Base-by-base conservation (phyloP, 2,113 vertebrate species). In the Gallinago paraguaiae region DNA sequence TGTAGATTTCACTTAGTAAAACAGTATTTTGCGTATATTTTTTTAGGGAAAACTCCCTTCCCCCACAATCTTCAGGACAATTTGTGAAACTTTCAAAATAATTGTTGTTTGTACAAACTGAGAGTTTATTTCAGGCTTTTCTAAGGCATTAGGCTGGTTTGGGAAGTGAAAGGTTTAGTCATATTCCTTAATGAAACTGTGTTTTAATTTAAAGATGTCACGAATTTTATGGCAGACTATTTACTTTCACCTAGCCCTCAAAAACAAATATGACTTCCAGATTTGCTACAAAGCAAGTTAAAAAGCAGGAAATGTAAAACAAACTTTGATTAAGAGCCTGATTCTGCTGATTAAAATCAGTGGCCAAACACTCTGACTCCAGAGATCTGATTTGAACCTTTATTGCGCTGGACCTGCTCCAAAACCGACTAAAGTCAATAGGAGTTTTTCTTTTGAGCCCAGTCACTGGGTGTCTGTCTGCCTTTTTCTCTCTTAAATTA, bases 321-420 rank as follows among this genome's bases (percentile, higher is more conserved):
- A 94, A 96, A 79, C 86, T 82, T 92, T 92, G 86, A 93, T 94
- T 91, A 89, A 92, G 86, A 94, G 59, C 50, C 57, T 91, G 67
- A 93, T 93, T 94, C 75, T 92, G 45, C 41, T 91, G 94, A 96
- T 94, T 90, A 95, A 96, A 95, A 87, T 94, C 94, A 82, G 86
- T 91, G 86, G 41, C 82, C 85, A 92, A 93, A 82, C 71, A 86
- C 57, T 61, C 30, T 71, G 70, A 90, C 80, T 97, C 50, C 65
- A 77, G 87, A 89, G 88, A 96, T 90, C 92, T 93, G 79, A 95
- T 80, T 63, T 64, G 89, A 90, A 86, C 91, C 91, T 83, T 95
- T 77, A 77, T 61, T 72, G 87, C 7, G 5, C 77, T 95, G 95
- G 94, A 88, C 57, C 76, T 37, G 46, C 76, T 94, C 93, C 96